Evolutionary conservation across 2,113 vertebrate species (phyloP), one percentile per base, ranked within the genome.

Genomic region (Abramis brama): DNA sequence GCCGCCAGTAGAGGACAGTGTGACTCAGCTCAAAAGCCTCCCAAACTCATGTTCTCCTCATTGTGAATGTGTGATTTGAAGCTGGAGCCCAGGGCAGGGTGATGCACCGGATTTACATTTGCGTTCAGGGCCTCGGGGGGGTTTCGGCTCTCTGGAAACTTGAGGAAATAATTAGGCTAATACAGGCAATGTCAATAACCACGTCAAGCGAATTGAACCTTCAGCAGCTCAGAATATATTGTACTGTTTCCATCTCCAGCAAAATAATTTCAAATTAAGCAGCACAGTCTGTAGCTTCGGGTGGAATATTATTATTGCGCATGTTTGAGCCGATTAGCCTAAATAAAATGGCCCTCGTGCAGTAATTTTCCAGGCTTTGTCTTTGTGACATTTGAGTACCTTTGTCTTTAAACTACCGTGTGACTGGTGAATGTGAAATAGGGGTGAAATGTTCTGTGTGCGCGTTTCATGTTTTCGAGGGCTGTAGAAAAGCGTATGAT

Each of bases 1-100:
- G 88, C 23, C 2, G 59, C 86, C 94, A 84, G 68, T 85, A 93
- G 94, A 90, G 90, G 93, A 91, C 93, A 94, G 89, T 94, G 89
- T 92, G 88, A 86, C 81, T 13, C 85, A 50, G 70, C 76, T 83
- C 81, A 86, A 85, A 33, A 66, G 4, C 19, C 5, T 6, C 6
- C 2, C 0, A 4, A 23, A 71, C 17, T n/a, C 68, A 1, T 2
- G 15, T 25, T 5, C 19, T n/a, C 52, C 70, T 57, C 6, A 17
- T 84, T 74, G 43, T 39, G 33, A 4, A 11, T 50, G 77, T 73
- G 36, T 80, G 64, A 68, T 66, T 79, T 55, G 43, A 6, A 30
- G 62, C 62, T 80, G 80, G 64, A 76, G 64, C 85, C 74, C 19
- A 62, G 64, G 86, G 75, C 52, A 85, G 85, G 50, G 60, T 86